A percentile compares a stretch with the other conserved stretches of the same genome.
Conservation (phyloP, 2,888 invertebrate genomes). For the Mesodorylaimus sp. region DNA sequence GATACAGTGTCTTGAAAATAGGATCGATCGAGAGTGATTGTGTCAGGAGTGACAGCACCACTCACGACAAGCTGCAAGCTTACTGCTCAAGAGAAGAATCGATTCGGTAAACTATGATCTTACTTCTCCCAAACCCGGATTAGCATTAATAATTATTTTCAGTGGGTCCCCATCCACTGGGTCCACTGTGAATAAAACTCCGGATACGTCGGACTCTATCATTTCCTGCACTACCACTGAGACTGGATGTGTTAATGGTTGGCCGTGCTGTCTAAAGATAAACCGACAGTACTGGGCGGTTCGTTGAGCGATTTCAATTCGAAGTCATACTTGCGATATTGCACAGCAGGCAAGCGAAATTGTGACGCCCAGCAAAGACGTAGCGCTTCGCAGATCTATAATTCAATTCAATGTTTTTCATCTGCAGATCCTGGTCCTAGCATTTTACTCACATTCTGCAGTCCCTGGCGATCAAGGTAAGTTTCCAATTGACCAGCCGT, state of each 20-base stretch:
- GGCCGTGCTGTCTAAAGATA: slow-evolving; percentile 48
- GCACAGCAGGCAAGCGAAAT: slow-evolving; percentile 53
- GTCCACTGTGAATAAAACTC: slow-evolving; percentile 62
- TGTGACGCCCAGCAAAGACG: slow-evolving; percentile 63
- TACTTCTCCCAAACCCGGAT: slow-evolving; percentile 65
- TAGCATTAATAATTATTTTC: slow-evolving; percentile 52
- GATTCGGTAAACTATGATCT: neutral
- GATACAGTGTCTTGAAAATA: slow-evolving; percentile 31
- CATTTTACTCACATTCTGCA: too few species aligned
- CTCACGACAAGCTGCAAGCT: slow-evolving; percentile 54
- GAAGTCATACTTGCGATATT: slow-evolving; percentile 48
- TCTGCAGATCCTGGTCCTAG: too few species aligned
- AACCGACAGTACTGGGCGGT: too few species aligned
- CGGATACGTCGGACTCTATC: slow-evolving; percentile 40
- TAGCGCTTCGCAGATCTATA: slow-evolving; percentile 37
- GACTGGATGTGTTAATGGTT: slow-evolving; percentile 47
- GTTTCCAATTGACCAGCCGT: slow-evolving; percentile 69
- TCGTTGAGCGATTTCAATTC: neutral
- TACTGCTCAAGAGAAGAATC: slow-evolving; percentile 1
- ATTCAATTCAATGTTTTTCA: neutral
- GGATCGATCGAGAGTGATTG: slow-evolving; percentile 41
- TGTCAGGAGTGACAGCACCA: slow-evolving; percentile 56
- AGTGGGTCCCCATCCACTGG: slow-evolving; percentile 52
- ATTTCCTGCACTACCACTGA: slow-evolving; percentile 62
- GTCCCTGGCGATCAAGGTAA: slow-evolving; percentile 44